phyloP scores from a whole-genome alignment of 53 echinoderm and acorn worm genomes.

The Crossaster papposus region DNA sequence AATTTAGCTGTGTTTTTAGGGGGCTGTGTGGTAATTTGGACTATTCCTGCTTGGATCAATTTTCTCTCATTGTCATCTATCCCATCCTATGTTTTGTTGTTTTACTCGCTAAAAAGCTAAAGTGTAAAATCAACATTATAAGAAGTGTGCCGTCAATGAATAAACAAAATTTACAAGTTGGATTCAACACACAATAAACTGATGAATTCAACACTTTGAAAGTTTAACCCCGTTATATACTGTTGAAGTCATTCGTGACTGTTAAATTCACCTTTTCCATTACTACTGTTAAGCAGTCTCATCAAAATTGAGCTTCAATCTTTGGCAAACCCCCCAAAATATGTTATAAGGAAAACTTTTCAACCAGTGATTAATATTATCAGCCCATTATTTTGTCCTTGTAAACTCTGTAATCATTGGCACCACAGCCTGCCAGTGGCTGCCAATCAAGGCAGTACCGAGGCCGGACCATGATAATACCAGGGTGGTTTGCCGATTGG shows the following conservation, averaged over 20 bases:
- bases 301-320: not conserved
- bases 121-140: too few relatives aligned
- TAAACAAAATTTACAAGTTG: too few relatives aligned
- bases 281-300: not conserved
- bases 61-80: not conserved
- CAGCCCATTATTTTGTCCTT: not conserved
- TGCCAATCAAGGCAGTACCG: slow-evolving; percentile 20
- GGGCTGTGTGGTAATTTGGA: too few relatives aligned
- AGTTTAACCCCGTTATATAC: too few relatives aligned
- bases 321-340: not conserved
- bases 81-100: not conserved
- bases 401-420: not conserved
- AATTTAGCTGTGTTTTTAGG: too few relatives aligned
- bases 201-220: too few relatives aligned
- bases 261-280: too few relatives aligned
- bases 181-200: too few relatives aligned
- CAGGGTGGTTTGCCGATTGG: not conserved
- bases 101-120: not conserved
- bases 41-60: too few relatives aligned
- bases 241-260: too few relatives aligned
- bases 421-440: not conserved
- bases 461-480: slow-evolving; percentile 39
- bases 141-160: too few relatives aligned
- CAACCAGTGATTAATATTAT: not conserved
- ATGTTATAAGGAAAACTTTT: not conserved